These are phyloP conservation scores for Cryptus armator DNA, from an alignment of 2,888 invertebrate genomes.

Conservation along the genomic window DNA sequence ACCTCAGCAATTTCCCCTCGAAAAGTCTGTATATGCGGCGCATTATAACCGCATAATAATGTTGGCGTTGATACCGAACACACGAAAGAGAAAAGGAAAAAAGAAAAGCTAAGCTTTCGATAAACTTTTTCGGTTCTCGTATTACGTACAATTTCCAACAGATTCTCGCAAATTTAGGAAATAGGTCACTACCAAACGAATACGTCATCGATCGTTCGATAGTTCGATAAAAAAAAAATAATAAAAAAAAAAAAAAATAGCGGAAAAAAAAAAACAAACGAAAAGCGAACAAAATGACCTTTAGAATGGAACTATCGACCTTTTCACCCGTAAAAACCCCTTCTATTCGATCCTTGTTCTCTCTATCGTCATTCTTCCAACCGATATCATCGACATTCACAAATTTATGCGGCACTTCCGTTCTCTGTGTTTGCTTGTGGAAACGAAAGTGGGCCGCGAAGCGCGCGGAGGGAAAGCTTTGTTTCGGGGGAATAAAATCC, in stretches of 20 bases:
- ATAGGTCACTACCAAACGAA: neutral
- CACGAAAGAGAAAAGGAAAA: neutral
- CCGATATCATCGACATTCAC: constrained; percentile 11
- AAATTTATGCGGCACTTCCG: neutral
- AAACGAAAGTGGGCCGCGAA: neutral
- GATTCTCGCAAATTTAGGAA: neutral
- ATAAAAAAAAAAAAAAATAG: no score
- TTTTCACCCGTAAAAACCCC: constrained; percentile 8
- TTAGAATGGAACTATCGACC: neutral
- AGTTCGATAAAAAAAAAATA: neutral
- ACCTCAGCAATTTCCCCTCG: constrained; percentile 44
- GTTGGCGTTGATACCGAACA: neutral
- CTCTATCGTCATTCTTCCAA: constrained; percentile 7
- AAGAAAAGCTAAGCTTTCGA: neutral
- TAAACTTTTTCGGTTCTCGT: neutral
- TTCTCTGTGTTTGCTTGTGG: constrained; percentile 1
- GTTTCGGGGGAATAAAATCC: neutral
- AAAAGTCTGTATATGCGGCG: constrained; percentile 19
- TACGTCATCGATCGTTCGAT: constrained; percentile 6
- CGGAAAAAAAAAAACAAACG: neutral
- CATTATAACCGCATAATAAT: constrained; percentile 39
- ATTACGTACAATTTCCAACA: neutral
- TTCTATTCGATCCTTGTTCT: constrained; percentile 4
- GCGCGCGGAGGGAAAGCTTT: neutral
- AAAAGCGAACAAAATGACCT: neutral